Percentiles rank a stretch among this genome's conserved stretches.
phyloP scores from a whole-genome alignment of 2,113 vertebrate species.

The Petaurus breviceps region DNA sequence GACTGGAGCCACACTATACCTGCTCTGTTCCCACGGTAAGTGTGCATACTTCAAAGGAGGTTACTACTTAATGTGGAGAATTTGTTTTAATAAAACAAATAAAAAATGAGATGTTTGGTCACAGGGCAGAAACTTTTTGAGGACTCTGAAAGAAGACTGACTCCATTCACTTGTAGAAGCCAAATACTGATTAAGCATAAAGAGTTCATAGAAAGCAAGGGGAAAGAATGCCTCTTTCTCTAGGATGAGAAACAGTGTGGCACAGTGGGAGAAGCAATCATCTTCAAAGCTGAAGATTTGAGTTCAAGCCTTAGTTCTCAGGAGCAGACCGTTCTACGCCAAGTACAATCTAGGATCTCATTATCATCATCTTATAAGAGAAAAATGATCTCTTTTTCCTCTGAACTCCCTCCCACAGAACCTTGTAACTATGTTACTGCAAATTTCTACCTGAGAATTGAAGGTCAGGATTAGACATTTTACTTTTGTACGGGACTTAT shows the following conservation, averaged over 20 bases:
- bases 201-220: background rate
- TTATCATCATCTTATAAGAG: background rate
- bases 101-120: background rate
- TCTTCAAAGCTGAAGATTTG: background rate
- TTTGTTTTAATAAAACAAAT: background rate
- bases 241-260: background rate
- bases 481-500: background rate
- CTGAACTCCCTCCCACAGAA: background rate
- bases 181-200: background rate
- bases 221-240: background rate
- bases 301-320: background rate
- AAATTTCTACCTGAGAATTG: background rate
- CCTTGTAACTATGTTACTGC: background rate
- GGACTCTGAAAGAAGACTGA: background rate
- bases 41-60: background rate
- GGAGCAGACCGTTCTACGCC: background rate
- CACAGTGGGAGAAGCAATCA: background rate
- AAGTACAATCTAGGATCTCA: background rate
- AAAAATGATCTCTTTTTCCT: background rate
- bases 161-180: background rate
- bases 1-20: background rate
- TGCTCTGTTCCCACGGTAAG: background rate
- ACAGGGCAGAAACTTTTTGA: background rate
- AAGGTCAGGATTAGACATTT: background rate
- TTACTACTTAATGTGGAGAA: background rate